phyloP scores from a whole-genome alignment of 2,797 vertebrate species.

The Odontamblyopus rebecca region DNA sequence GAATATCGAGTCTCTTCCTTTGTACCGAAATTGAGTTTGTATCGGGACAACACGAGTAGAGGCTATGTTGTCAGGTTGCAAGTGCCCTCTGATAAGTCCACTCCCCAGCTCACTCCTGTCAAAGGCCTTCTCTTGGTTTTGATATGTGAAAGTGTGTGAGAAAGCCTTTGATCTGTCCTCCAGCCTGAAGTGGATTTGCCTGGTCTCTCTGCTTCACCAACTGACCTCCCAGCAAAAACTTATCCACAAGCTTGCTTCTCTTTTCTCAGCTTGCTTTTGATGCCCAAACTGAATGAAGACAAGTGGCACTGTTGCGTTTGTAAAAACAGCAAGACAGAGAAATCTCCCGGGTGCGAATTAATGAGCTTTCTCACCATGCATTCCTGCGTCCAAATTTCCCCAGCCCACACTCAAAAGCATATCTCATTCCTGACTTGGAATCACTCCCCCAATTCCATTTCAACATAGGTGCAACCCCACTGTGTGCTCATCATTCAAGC shows the following conservation, averaged over 20 bases:
- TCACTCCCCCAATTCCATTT: constrained; percentile 8
- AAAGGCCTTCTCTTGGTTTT: constrained; percentile 28
- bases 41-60: too few relatives aligned
- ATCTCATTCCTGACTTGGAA: constrained; percentile 21
- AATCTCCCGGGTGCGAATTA: constrained; percentile 23
- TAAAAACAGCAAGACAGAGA: background rate
- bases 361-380: constrained; percentile 8
- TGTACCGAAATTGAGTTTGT: too few relatives aligned
- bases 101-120: constrained; percentile 21
- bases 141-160: constrained; percentile 26
- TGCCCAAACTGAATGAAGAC: constrained; percentile 22
- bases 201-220: constrained; percentile 20
- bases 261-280: constrained; percentile 21
- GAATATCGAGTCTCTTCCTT: too few relatives aligned
- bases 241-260: background rate
- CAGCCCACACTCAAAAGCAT: constrained; percentile 12
- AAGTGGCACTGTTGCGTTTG: constrained; percentile 14
- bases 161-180: constrained; percentile 32
- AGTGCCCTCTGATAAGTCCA: constrained; percentile 22
- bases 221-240: constrained; percentile 27
- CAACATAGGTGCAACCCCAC: constrained; percentile 15
- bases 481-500: constrained; percentile 23
- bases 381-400: constrained; percentile 27
- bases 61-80: background rate
- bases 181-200: constrained; percentile 30